Evolutionary conservation across 2,797 vertebrate species (phyloP).

Genomic region (Hydrolagus colliei): DNA sequence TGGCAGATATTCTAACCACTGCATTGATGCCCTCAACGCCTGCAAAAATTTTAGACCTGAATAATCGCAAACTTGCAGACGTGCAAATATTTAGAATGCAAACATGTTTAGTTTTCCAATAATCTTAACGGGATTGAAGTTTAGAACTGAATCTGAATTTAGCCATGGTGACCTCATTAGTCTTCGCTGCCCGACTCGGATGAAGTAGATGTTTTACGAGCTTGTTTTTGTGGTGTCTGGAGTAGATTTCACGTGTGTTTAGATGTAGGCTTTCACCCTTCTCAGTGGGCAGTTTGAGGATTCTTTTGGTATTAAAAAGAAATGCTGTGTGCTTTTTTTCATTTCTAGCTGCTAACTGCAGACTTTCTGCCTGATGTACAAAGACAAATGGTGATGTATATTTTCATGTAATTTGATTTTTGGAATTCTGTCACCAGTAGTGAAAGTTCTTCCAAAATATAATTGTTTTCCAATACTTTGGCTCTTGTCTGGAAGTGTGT

Average conservation of each 20-base stretch:
- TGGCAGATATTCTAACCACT: conserved; percentile 15
- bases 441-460: conserved; percentile 94
- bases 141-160: conserved; percentile 30
- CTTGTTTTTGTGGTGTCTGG: conserved; percentile 54
- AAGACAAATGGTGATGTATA: conserved; percentile 97
- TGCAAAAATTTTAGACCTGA: background rate
- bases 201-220: conserved; percentile 44
- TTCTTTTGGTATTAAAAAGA: conserved; percentile 51
- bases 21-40: background rate
- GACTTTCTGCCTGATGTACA: conserved; percentile 86
- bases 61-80: conserved; percentile 4
- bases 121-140: conserved; percentile 9
- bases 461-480: conserved; percentile 78
- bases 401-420: conserved; percentile 95
- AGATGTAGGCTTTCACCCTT: conserved; percentile 56
- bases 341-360: conserved; percentile 59
- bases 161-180: conserved; percentile 39
- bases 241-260: conserved; percentile 79
- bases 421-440: conserved; percentile 92
- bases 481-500: too few relatives aligned
- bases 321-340: conserved; percentile 54
- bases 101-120: conserved; percentile 18
- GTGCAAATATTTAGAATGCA: conserved; percentile 19
- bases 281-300: conserved; percentile 55
- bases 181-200: conserved; percentile 34